Evolutionary conservation across 2,888 invertebrate species (phyloP).

Genomic region (Sthenelais limicola): DNA sequence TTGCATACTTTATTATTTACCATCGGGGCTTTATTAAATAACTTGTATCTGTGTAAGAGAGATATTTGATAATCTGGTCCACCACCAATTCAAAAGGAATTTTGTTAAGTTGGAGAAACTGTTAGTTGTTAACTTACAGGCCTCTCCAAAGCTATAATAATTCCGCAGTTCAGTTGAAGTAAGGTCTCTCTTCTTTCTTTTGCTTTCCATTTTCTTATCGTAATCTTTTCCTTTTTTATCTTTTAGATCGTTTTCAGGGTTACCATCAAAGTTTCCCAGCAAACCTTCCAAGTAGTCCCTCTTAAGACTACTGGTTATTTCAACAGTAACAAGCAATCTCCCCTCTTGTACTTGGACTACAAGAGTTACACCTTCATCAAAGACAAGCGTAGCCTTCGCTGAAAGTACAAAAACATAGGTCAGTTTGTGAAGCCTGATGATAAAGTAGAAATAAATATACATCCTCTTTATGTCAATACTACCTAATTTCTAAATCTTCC

Average conservation of each 20-base stretch:
- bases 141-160: neutral
- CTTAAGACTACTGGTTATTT: neutral
- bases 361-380: constrained; percentile 11
- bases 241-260: constrained; percentile 1
- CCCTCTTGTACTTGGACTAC: neutral
- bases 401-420: neutral
- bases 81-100: no score
- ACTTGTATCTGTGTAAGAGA: no score
- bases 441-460: no score
- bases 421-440: neutral
- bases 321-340: neutral
- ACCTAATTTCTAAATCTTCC: no score
- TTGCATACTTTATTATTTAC: no score
- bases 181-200: neutral
- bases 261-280: constrained; percentile 33
- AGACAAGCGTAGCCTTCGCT: constrained; percentile 5
- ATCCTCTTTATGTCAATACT: no score
- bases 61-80: no score
- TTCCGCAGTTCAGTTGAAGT: neutral
- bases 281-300: constrained; percentile 5
- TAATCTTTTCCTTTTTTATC: neutral
- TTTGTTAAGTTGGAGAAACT: no score
- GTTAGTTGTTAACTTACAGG: constrained; percentile 19
- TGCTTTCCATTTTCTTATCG: neutral
- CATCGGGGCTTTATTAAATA: no score